A percentile compares a stretch with the other conserved stretches of the same genome.
Evolutionary conservation across 2,888 invertebrate genomes (phyloP).

Genomic region (Scaptomyza tumidula): DNA sequence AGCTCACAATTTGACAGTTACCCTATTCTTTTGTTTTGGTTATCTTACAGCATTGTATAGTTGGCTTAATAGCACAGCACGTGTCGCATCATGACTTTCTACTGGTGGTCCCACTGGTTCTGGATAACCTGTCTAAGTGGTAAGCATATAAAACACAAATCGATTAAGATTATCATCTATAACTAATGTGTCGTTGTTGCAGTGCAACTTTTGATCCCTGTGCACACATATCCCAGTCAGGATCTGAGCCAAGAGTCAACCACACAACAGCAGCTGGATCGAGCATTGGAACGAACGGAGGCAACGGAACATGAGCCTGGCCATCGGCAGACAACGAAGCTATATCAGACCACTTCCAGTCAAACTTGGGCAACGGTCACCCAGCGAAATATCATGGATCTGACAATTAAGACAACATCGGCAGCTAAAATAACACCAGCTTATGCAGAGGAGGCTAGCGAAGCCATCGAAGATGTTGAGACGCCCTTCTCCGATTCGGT

Average conservation of each 20-base stretch:
- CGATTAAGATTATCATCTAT: background rate
- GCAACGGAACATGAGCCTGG: background rate
- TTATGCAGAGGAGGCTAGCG: slow-evolving; percentile 1
- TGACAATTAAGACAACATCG: slow-evolving; percentile 49
- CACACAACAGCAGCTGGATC: slow-evolving; percentile 39
- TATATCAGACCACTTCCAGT: slow-evolving; percentile 73
- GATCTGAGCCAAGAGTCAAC: slow-evolving; percentile 63
- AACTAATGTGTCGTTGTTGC: background rate
- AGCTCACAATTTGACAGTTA: slow-evolving; percentile 19
- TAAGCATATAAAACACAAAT: slow-evolving; percentile 44
- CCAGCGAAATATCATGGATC: slow-evolving; percentile 64
- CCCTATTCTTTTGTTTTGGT: background rate
- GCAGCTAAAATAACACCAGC: slow-evolving; percentile 15
- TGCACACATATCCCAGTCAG: slow-evolving; percentile 80
- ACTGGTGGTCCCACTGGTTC: slow-evolving; percentile 96
- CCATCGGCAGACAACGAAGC: slow-evolving; percentile 60
- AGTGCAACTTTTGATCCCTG: slow-evolving; percentile 61
- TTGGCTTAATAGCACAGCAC: slow-evolving; percentile 66
- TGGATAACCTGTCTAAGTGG: slow-evolving; percentile 88
- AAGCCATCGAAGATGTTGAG: slow-evolving; percentile 16
- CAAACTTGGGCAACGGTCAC: slow-evolving; percentile 70
- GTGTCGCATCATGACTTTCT: slow-evolving; percentile 89
- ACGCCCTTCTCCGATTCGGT: slow-evolving; percentile 21
- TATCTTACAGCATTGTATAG: slow-evolving; percentile 47
- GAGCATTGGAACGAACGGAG: slow-evolving; percentile 16